A percentile compares a stretch with the other conserved stretches of the same genome.
phyloP scores from a whole-genome alignment of 2,113 vertebrate species.

The Regulus satrapa region DNA sequence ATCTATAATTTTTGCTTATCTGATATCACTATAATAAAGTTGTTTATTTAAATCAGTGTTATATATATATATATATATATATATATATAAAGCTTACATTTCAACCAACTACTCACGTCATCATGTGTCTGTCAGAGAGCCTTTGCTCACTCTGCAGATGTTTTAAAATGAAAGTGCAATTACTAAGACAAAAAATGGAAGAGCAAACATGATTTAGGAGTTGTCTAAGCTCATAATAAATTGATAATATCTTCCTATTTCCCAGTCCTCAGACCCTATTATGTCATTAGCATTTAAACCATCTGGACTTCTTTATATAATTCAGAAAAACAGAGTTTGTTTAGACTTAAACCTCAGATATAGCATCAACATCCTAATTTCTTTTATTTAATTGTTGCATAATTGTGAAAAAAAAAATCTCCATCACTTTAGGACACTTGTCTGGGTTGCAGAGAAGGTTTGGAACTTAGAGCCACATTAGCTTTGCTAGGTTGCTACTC shows the following conservation, averaged over 20 bases:
- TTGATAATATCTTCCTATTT: not conserved
- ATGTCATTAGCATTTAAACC: not conserved
- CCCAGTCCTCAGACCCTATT: not conserved
- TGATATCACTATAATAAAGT: not conserved
- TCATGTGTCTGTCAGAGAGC: not conserved
- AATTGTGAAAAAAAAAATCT: not conserved
- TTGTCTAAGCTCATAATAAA: not conserved
- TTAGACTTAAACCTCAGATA: not conserved
- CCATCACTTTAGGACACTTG: not conserved
- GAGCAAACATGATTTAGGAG: not conserved
- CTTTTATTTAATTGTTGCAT: not conserved
- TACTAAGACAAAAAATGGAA: not conserved
- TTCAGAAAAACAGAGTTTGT: not conserved
- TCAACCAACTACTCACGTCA: not conserved
- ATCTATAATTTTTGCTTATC: not conserved
- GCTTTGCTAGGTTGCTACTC: not conserved
- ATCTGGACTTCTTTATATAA: not conserved
- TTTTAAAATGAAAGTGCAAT: not conserved
- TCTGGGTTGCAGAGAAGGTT: not conserved
- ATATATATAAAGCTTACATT: not conserved
- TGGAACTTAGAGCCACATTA: not conserved
- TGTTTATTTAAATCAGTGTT: not conserved
- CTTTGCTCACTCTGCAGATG: not conserved
- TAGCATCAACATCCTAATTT: not conserved
- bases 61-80: no score